Conservation (phyloP, 2,888 invertebrate genomes). For the Morinoia aosen region DNA sequence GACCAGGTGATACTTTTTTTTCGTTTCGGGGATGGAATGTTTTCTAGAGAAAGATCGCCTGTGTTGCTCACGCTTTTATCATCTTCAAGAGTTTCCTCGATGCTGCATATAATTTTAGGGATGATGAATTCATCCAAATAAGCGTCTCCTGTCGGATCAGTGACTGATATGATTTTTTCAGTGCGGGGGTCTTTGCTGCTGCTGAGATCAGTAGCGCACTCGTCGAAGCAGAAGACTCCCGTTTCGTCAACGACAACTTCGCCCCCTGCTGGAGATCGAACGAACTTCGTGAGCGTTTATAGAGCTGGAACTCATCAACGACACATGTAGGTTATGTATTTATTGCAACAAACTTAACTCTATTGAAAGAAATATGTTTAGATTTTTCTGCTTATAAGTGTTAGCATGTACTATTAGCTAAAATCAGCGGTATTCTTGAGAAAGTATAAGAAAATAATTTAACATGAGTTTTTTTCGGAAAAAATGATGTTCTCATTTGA, state of each 20-base stretch:
- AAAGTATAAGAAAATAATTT: no score
- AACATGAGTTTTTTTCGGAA: no score
- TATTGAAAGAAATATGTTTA: no score
- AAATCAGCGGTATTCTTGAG: no score
- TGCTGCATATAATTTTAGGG: constrained; percentile 51
- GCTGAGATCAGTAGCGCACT: constrained; percentile 39
- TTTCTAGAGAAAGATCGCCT: constrained; percentile 53
- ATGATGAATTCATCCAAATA: constrained; percentile 49
- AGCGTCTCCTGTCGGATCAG: constrained; percentile 38
- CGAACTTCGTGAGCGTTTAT: not conserved
- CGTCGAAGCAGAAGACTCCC: constrained; percentile 50
- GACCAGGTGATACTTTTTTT: constrained; percentile 74
- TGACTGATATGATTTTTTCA: constrained; percentile 6
- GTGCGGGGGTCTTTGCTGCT: constrained; percentile 24
- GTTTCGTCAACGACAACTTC: constrained; percentile 42
- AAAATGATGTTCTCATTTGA: no score
- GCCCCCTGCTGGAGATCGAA: not conserved
- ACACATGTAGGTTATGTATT: no score
- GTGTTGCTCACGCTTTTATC: constrained; percentile 53
- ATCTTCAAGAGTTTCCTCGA: constrained; percentile 53
- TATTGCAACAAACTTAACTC: no score
- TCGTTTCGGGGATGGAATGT: constrained; percentile 59
- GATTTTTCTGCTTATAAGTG: no score
- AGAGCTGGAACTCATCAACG: no score
- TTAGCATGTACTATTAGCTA: no score